phyloP scores from a whole-genome alignment of 2,113 vertebrate genomes.

The Paedocypris sp. region DNA sequence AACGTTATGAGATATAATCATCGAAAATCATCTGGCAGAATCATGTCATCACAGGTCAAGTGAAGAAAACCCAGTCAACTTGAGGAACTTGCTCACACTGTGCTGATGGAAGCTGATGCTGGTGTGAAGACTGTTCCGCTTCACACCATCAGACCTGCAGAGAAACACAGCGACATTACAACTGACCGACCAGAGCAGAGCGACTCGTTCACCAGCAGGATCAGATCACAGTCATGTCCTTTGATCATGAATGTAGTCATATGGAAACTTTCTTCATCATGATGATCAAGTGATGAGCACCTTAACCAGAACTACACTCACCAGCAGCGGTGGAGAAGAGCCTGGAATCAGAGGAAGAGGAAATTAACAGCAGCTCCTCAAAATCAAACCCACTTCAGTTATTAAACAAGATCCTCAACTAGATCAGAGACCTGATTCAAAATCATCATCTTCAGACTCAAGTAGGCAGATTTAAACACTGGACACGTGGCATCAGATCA shows the following conservation, averaged over 20 bases:
- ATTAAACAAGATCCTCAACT: slow-evolving; percentile 60
- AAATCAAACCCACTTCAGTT: too few species aligned
- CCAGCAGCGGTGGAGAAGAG: neutral
- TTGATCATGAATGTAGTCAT: slow-evolving; percentile 53
- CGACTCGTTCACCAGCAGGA: neutral
- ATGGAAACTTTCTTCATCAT: slow-evolving; percentile 48
- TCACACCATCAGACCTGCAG: too few species aligned
- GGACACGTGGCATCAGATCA: too few species aligned
- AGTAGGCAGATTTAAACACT: neutral
- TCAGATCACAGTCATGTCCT: slow-evolving; percentile 58
- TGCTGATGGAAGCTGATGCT: too few species aligned
- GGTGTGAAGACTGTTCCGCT: too few species aligned
- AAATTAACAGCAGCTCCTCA: slow-evolving; percentile 36
- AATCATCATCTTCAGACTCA: slow-evolving; percentile 52
- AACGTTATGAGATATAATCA: slow-evolving; percentile 67
- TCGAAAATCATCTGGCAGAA: slow-evolving; percentile 66
- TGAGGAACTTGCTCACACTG: accelerated
- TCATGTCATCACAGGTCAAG: slow-evolving; percentile 53
- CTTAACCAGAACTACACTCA: neutral
- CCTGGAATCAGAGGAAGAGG: too few species aligned
- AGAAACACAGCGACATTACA: too few species aligned
- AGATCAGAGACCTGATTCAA: slow-evolving; percentile 71
- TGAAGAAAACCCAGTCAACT: neutral
- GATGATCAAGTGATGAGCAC: neutral
- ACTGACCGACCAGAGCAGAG: too few species aligned